A percentile compares a stretch with the other conserved stretches of the same genome.
Conservation (phyloP, 2,888 invertebrate genomes). For the Gari tellinella region DNA sequence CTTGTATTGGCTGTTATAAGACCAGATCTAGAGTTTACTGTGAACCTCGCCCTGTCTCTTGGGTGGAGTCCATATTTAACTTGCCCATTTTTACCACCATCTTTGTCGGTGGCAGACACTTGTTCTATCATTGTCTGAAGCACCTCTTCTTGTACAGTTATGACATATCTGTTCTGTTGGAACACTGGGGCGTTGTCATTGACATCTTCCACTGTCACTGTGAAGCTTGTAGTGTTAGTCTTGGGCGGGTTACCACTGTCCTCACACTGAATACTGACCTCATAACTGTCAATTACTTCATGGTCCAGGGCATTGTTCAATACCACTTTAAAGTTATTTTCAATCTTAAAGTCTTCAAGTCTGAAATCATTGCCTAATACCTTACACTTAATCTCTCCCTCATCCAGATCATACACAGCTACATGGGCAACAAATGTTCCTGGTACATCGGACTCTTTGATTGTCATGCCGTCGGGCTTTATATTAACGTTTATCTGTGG, state of each 20-base stretch:
- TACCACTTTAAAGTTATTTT: conserved; percentile 67
- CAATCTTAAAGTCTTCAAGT: conserved; percentile 62
- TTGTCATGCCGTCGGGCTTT: conserved; percentile 89
- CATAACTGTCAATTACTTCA: conserved; percentile 70
- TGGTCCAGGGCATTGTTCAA: conserved; percentile 74
- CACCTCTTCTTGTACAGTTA: conserved; percentile 73
- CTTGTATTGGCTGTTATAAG: conserved; percentile 93
- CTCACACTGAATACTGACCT: conserved; percentile 74
- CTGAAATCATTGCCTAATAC: conserved; percentile 64
- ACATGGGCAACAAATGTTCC: conserved; percentile 97
- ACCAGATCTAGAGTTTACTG: conserved; percentile 93
- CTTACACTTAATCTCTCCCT: conserved; percentile 72
- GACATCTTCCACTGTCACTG: conserved; percentile 75
- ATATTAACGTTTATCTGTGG: conserved; percentile 93
- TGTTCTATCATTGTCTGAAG: conserved; percentile 67
- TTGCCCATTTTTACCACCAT: conserved; percentile 72
- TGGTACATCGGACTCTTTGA: conserved; percentile 89
- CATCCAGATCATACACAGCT: conserved; percentile 87
- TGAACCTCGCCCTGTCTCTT: conserved; percentile 92
- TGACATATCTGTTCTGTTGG: conserved; percentile 66
- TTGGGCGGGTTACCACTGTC: conserved; percentile 79
- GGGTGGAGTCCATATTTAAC: conserved; percentile 86
- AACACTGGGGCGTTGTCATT: conserved; percentile 81
- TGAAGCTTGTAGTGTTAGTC: conserved; percentile 69
- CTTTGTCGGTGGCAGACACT: conserved; percentile 89